Conservation (phyloP, 2,113 vertebrate genomes). For the Thunnus maccoyii region DNA sequence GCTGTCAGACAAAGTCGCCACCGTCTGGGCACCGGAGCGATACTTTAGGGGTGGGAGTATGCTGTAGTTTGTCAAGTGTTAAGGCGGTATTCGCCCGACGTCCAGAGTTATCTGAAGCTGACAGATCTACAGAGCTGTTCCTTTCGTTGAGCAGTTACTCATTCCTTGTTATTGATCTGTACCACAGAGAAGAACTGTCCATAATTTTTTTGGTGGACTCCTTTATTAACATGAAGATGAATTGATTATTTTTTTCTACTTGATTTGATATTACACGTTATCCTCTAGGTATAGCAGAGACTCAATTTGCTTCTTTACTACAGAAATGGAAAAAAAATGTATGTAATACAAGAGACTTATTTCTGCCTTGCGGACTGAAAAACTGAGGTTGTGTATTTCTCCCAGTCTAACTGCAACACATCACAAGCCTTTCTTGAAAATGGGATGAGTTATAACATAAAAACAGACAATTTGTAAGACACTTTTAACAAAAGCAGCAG, state of each 20-base stretch:
- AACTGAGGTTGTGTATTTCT: constrained; percentile 23
- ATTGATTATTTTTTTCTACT: neutral
- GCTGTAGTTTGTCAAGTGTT: constrained; percentile 55
- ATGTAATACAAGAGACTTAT: constrained; percentile 22
- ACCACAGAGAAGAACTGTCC: neutral
- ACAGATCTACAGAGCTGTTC: constrained; percentile 49
- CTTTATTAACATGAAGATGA: constrained; percentile 9
- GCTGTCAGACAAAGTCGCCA: constrained; percentile 55
- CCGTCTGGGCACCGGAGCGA: constrained; percentile 29
- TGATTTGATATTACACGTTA: constrained; percentile 34
- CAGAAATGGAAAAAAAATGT: neutral
- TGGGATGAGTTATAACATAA: constrained; percentile 14
- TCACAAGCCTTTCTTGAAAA: constrained; percentile 10
- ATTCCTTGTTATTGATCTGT: constrained; percentile 38
- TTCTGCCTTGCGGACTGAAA: constrained; percentile 28
- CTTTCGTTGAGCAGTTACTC: constrained; percentile 50
- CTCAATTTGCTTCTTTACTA: neutral
- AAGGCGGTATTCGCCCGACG: constrained; percentile 42
- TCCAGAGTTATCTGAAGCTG: constrained; percentile 57
- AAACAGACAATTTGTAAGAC: constrained; percentile 8
- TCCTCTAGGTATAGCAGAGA: constrained; percentile 15
- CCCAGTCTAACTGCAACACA: constrained; percentile 16
- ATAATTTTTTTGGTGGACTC: constrained; percentile 22
- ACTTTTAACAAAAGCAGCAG: constrained; percentile 27
- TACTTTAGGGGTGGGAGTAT: constrained; percentile 36